These are phyloP conservation scores for Lagopus muta DNA, from an alignment of 2,113 vertebrate species.

Conservation along the genomic window DNA sequence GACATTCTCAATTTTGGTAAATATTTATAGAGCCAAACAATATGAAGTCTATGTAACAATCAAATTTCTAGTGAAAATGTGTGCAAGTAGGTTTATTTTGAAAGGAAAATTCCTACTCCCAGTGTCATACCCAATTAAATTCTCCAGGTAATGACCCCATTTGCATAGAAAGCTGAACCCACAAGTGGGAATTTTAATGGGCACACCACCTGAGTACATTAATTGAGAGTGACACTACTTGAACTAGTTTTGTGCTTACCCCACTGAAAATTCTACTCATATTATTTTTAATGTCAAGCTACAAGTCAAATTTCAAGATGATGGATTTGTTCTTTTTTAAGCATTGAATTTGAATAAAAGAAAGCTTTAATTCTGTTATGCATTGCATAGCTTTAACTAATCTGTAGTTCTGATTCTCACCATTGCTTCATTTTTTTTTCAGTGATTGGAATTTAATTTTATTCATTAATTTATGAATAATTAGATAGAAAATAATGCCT, in stretches of 20 bases:
- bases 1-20: constrained; percentile 74
- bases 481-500: constrained; percentile 78
- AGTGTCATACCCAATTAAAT: constrained; percentile 95
- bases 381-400: constrained; percentile 83
- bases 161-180: constrained; percentile 91
- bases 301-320: constrained; percentile 90
- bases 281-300: constrained; percentile 93
- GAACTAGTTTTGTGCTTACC: constrained; percentile 90
- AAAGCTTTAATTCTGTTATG: constrained; percentile 80
- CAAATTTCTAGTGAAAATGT: constrained; percentile 82
- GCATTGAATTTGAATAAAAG: constrained; percentile 86
- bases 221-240: constrained; percentile 95
- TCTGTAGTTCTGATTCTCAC: constrained; percentile 79
- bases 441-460: constrained; percentile 85
- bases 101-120: constrained; percentile 84
- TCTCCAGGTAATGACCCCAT: constrained; percentile 94
- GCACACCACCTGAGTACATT: constrained; percentile 90
- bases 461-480: constrained; percentile 85
- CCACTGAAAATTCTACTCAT: constrained; percentile 89
- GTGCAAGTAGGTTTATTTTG: constrained; percentile 88
- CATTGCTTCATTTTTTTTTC: constrained; percentile 78
- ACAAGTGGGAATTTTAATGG: constrained; percentile 93
- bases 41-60: constrained; percentile 77
- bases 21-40: constrained; percentile 83
- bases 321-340: constrained; percentile 91